Percentiles rank a stretch among this genome's conserved stretches.
These are phyloP conservation scores for Acrobasis repandana DNA, from an alignment of 2,888 invertebrate genomes.

Conservation along the genomic window DNA sequence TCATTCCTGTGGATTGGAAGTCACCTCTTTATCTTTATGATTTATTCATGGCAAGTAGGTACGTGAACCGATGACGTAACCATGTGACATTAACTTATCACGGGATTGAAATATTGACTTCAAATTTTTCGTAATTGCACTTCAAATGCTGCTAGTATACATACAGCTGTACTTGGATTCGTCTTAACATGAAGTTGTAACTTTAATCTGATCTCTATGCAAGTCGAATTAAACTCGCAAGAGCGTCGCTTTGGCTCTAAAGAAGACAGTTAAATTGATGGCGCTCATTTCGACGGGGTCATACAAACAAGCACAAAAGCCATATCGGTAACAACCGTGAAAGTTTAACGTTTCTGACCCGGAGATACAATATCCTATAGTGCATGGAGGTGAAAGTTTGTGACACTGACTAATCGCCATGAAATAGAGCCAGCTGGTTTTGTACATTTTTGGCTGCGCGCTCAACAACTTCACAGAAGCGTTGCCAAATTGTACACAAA, in stretches of 20 bases:
- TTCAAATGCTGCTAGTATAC: too few species aligned
- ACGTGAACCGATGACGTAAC: too few species aligned
- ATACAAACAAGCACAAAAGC: constrained; percentile 49
- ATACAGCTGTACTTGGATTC: too few species aligned
- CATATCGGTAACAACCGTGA: constrained; percentile 59
- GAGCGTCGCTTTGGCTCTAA: not conserved
- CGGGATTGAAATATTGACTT: too few species aligned
- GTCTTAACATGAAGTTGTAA: too few species aligned
- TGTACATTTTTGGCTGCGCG: constrained; percentile 41
- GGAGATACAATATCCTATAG: constrained; percentile 62
- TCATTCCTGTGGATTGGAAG: too few species aligned
- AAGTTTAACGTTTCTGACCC: constrained; percentile 57
- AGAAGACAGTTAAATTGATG: constrained; percentile 42
- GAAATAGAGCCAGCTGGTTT: constrained; percentile 49
- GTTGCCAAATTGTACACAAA: constrained; percentile 32
- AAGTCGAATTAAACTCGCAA: not conserved
- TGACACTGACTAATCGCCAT: constrained; percentile 66
- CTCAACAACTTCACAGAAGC: not conserved
- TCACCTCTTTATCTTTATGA: too few species aligned
- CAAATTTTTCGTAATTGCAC: too few species aligned
- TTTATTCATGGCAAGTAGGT: too few species aligned
- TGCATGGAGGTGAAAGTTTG: constrained; percentile 69
- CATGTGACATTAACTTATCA: too few species aligned
- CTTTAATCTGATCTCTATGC: not conserved
- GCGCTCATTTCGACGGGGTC: constrained; percentile 47